Evolutionary conservation across 2,888 invertebrate genomes (phyloP).

Genomic region (Hirtodrosophila cameraria): DNA sequence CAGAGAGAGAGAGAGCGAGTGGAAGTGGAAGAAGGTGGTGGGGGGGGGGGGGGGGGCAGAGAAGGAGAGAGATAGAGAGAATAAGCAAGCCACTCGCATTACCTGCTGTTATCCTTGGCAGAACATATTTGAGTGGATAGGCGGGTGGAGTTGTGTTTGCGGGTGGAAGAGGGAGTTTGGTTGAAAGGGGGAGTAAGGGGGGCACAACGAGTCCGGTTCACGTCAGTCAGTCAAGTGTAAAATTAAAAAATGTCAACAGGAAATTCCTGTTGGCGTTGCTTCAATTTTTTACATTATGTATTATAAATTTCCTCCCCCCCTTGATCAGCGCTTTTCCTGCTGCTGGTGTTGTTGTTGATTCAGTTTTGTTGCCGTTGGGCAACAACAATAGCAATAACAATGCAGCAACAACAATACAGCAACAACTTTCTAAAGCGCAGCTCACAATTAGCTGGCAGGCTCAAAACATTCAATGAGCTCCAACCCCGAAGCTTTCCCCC

Average conservation of each 20-base stretch:
- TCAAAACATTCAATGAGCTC: conserved; percentile 5
- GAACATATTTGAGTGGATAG: neutral
- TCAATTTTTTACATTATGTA: conserved; percentile 65
- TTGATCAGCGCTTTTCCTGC: neutral
- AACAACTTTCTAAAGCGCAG: conserved; percentile 1
- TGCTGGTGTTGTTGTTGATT: conserved; percentile 1
- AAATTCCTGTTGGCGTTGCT: conserved; percentile 73
- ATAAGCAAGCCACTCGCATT: conserved; percentile 3
- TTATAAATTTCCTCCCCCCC: conserved; percentile 31
- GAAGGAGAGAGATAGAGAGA: no score
- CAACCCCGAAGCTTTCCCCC: no score
- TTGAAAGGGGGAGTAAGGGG: no score
- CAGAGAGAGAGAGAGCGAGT: no score
- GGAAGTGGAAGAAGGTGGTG: no score
- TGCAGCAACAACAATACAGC: neutral
- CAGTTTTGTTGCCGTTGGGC: conserved; percentile 1
- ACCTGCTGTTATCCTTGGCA: conserved; percentile 37
- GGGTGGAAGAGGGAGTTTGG: neutral
- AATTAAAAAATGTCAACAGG: conserved; percentile 81
- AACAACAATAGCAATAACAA: neutral
- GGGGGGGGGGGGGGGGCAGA: no score
- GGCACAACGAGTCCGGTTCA: conserved; percentile 23
- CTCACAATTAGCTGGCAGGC: conserved; percentile 39
- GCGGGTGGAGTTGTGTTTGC: neutral
- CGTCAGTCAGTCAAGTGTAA: conserved; percentile 77